Percentiles rank a stretch among this genome's conserved stretches.
Conservation (phyloP, 1,140 invertebrate genomes). For the Heliconius melpomene region DNA sequence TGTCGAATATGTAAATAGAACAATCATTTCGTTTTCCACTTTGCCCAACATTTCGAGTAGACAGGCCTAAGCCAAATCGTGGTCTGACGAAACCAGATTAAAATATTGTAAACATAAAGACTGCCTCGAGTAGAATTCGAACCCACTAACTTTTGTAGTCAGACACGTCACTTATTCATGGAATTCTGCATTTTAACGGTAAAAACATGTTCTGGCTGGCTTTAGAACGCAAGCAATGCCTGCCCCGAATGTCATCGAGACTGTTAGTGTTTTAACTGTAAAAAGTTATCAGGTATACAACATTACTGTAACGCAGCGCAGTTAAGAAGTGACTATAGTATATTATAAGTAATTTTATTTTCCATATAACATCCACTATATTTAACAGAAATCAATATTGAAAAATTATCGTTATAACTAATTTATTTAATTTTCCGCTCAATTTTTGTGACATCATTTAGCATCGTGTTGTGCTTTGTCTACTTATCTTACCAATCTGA, state of each 20-base stretch:
- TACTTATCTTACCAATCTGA: too few relatives aligned
- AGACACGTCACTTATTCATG: not conserved
- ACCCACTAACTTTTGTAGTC: not conserved
- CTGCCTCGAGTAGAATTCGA: not conserved
- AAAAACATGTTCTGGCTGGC: not conserved
- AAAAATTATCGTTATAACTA: too few relatives aligned
- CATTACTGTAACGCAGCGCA: not conserved
- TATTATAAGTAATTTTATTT: not conserved
- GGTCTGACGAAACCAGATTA: too few relatives aligned
- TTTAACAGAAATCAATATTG: too few relatives aligned
- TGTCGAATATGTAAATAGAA: too few relatives aligned
- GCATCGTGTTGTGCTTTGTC: too few relatives aligned
- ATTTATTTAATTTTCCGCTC: too few relatives aligned
- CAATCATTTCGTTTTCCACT: too few relatives aligned
- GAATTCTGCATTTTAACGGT: constrained; percentile 11
- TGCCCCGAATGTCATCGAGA: not conserved
- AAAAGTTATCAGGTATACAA: not conserved
- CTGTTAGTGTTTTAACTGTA: constrained; percentile 1
- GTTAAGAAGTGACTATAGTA: not conserved
- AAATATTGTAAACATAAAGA: not conserved
- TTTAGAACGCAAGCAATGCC: not conserved
- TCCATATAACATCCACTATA: too few relatives aligned
- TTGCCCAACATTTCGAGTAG: too few relatives aligned
- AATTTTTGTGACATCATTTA: too few relatives aligned
- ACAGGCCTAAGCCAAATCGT: too few relatives aligned